A percentile compares a stretch with the other conserved stretches of the same genome.
phyloP scores from a whole-genome alignment of 1,140 invertebrate species.

The Drosophila elegans region DNA sequence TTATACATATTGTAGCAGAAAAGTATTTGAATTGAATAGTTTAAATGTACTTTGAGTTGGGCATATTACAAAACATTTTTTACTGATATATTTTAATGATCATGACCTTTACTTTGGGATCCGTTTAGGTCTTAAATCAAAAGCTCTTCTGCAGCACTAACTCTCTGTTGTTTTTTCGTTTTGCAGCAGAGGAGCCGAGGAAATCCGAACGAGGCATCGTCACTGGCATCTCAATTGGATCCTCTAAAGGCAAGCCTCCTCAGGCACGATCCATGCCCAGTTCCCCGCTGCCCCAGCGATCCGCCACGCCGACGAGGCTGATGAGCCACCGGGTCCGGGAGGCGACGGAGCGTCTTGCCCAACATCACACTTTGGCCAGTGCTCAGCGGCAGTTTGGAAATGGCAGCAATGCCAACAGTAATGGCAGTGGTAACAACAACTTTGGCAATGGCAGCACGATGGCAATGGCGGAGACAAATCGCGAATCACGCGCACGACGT shows the following conservation, averaged over 20 bases:
- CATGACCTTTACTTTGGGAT: background rate
- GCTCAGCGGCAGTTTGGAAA: constrained; percentile 47
- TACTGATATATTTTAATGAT: background rate
- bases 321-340: constrained; percentile 77
- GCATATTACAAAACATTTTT: too few relatives aligned
- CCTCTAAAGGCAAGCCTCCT: constrained; percentile 41
- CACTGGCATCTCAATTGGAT: constrained; percentile 11
- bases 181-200: constrained; percentile 27
- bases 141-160: background rate
- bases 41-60: too few relatives aligned
- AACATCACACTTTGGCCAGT: constrained; percentile 75
- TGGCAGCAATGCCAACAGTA: constrained; percentile 18
- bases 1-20: too few relatives aligned
- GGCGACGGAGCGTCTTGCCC: constrained; percentile 77
- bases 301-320: constrained; percentile 76
- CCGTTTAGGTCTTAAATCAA: background rate
- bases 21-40: too few relatives aligned
- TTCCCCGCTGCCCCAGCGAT: constrained; percentile 70
- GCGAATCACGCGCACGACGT: constrained; percentile 68
- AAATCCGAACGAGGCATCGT: constrained; percentile 10
- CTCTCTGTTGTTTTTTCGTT: constrained; percentile 4
- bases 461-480: constrained; percentile 35
- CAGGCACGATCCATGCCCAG: constrained; percentile 77
- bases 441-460: constrained; percentile 16
- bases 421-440: background rate